Evolutionary conservation across 2,888 invertebrate genomes (phyloP).

Genomic region (Allygus modestus): DNA sequence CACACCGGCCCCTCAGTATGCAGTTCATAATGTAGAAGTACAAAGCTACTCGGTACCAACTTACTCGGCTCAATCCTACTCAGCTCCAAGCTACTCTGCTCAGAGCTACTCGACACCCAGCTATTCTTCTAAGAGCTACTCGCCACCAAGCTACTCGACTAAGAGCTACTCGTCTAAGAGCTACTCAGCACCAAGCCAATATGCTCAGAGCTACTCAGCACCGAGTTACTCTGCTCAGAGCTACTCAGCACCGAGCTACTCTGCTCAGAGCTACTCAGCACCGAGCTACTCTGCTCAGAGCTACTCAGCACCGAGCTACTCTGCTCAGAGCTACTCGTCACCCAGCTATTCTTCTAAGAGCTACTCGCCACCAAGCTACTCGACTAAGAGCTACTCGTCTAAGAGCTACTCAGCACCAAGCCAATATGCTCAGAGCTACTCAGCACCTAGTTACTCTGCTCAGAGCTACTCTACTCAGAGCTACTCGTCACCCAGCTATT

Average conservation of each 20-base stretch:
- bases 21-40: neutral
- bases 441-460: neutral
- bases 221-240: constrained; percentile 1
- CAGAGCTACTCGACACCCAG: neutral
- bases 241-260: neutral
- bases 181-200: neutral
- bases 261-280: neutral
- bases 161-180: neutral
- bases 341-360: neutral
- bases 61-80: neutral
- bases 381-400: neutral
- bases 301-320: neutral
- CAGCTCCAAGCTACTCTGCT: neutral
- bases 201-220: neutral
- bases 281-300: neutral
- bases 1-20: neutral
- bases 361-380: neutral
- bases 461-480: neutral
- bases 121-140: neutral
- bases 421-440: neutral
- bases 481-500: neutral
- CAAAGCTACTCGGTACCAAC: neutral
- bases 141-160: neutral
- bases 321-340: neutral
- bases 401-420: neutral